Evolutionary conservation across 2,888 invertebrate genomes (phyloP).

Genomic region (Apomyelois bistriatella): DNA sequence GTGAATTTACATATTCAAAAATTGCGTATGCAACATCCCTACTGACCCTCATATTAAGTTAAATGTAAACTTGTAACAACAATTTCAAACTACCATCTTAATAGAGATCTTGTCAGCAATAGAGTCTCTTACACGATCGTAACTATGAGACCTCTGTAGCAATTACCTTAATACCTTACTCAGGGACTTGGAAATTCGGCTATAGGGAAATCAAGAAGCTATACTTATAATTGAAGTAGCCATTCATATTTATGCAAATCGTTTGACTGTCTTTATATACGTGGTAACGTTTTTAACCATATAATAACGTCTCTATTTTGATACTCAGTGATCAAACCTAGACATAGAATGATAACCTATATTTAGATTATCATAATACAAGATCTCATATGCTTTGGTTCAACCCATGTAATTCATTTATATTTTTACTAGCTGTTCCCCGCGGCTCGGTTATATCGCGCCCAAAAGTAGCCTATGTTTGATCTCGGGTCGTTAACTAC

Average conservation of each 20-base stretch:
- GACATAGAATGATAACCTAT: too few relatives aligned
- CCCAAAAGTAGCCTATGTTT: too few relatives aligned
- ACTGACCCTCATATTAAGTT: background rate
- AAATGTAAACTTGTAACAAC: background rate
- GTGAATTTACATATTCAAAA: background rate
- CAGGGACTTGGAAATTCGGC: constrained; percentile 60
- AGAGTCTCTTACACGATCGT: constrained; percentile 13
- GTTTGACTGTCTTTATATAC: too few relatives aligned
- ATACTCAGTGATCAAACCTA: too few relatives aligned
- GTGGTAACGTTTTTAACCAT: too few relatives aligned
- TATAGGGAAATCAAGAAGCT: constrained; percentile 72
- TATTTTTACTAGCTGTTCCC: too few relatives aligned
- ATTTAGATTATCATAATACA: too few relatives aligned
- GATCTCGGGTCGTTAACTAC: too few relatives aligned
- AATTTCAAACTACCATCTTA: constrained; percentile 1
- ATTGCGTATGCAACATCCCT: background rate
- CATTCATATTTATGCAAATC: constrained; percentile 35
- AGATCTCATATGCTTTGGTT: too few relatives aligned
- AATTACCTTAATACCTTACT: constrained; percentile 34
- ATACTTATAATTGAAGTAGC: constrained; percentile 37
- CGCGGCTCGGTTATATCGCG: too few relatives aligned
- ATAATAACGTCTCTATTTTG: too few relatives aligned
- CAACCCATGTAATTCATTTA: too few relatives aligned
- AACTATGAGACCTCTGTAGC: constrained; percentile 9
- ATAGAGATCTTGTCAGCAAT: constrained; percentile 5